Conservation (phyloP, 1,140 invertebrate species). For the Reticulitermes speratus region DNA sequence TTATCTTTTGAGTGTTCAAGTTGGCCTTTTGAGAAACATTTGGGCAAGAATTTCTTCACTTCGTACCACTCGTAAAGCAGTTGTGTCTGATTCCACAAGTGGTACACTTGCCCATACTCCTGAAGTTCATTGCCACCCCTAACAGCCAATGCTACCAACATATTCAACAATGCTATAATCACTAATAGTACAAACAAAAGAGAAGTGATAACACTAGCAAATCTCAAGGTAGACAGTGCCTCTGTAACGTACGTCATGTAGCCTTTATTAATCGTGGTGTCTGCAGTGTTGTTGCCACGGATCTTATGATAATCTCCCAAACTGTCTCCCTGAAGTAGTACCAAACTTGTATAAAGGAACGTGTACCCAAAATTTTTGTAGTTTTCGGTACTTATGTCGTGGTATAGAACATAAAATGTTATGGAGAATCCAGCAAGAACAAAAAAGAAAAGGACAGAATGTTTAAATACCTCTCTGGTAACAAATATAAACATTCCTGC, state of each 20-base stretch:
- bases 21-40: neutral
- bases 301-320: neutral
- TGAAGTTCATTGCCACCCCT: neutral
- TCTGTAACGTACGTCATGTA: neutral
- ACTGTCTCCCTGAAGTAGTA: neutral
- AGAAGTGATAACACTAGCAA: neutral
- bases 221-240: neutral
- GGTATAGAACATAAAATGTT: neutral
- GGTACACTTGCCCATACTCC: neutral
- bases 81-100: neutral
- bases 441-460: neutral
- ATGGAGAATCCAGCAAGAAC: neutral
- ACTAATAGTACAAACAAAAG: neutral
- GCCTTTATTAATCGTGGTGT: neutral
- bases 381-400: neutral
- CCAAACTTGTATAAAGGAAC: neutral
- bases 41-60: neutral
- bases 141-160: slow-evolving; percentile 8
- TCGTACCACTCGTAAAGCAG: neutral
- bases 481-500: neutral
- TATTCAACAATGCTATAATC: neutral
- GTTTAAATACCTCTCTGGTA: neutral
- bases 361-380: neutral
- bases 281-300: neutral
- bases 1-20: neutral